Conservation (phyloP, 2,113 vertebrate genomes). For the Bubo scandiacus region DNA sequence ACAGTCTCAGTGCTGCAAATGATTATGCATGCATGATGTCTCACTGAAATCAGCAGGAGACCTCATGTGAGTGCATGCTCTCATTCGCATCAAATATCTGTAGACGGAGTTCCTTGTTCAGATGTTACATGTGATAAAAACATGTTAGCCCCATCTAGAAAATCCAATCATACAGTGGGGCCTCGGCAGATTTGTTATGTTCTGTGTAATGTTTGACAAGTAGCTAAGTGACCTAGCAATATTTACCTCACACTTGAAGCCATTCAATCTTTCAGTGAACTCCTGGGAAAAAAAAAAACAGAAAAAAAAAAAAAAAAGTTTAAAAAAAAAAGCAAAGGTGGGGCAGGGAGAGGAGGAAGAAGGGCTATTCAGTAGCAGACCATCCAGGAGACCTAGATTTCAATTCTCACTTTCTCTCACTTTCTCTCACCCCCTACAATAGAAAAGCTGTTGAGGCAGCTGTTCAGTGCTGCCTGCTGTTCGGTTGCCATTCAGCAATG, state of each 20-base stretch:
- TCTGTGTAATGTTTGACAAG: background rate
- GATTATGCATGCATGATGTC: background rate
- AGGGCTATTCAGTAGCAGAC: background rate
- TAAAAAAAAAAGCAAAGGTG: too few relatives aligned
- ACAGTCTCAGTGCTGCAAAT: background rate
- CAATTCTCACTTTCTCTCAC: constrained; percentile 3
- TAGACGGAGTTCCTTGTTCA: background rate
- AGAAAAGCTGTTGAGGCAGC: constrained; percentile 5
- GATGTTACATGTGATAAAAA: background rate
- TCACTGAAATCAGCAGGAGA: background rate
- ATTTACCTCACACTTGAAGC: background rate
- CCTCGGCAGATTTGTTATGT: background rate
- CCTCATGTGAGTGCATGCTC: background rate
- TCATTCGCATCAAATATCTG: constrained; percentile 1
- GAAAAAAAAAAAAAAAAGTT: rapidly evolving
- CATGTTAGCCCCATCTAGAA: background rate
- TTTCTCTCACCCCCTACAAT: background rate
- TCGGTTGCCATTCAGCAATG: background rate
- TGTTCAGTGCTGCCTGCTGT: background rate
- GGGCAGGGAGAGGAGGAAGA: background rate
- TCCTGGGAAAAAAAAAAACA: too few relatives aligned
- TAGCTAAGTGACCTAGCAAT: background rate
- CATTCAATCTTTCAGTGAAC: constrained; percentile 3
- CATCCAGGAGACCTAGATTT: background rate
- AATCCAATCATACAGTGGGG: background rate